Conservation (phyloP, 2,113 vertebrate genomes). For the Gavialis gangeticus region DNA sequence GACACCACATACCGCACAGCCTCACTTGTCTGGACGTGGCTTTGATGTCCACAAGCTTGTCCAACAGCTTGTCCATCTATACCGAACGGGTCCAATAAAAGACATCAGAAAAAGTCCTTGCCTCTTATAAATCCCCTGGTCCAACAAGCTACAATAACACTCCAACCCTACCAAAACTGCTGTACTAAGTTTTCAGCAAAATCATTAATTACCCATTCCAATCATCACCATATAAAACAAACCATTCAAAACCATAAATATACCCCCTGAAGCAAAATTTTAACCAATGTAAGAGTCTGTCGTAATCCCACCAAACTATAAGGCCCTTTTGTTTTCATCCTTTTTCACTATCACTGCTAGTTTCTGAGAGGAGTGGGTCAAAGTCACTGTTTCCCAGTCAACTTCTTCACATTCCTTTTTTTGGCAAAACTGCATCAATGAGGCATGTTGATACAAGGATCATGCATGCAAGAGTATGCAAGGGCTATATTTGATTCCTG, state of each 20-base stretch:
- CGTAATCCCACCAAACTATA: background rate
- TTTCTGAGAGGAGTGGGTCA: background rate
- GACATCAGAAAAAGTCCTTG: no score
- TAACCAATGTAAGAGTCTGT: background rate
- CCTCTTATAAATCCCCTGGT: no score
- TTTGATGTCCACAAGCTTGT: no score
- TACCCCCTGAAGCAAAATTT: background rate
- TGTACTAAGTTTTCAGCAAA: background rate
- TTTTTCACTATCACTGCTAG: background rate
- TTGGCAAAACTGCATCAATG: background rate
- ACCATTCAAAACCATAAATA: background rate
- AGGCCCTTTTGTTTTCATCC: background rate
- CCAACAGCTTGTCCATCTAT: no score
- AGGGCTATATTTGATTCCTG: background rate
- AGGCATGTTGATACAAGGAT: background rate
- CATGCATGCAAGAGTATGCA: background rate
- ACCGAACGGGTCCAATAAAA: no score
- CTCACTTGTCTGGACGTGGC: no score
- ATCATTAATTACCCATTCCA: background rate
- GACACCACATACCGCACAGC: background rate
- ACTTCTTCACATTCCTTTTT: background rate
- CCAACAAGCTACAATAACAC: no score
- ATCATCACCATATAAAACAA: background rate
- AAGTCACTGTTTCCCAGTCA: background rate
- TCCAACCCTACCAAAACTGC: no score